Percentiles rank a stretch among this genome's conserved stretches.
Evolutionary conservation across 2,888 invertebrate genomes (phyloP).

Genomic region (Drosophila mercatorum): DNA sequence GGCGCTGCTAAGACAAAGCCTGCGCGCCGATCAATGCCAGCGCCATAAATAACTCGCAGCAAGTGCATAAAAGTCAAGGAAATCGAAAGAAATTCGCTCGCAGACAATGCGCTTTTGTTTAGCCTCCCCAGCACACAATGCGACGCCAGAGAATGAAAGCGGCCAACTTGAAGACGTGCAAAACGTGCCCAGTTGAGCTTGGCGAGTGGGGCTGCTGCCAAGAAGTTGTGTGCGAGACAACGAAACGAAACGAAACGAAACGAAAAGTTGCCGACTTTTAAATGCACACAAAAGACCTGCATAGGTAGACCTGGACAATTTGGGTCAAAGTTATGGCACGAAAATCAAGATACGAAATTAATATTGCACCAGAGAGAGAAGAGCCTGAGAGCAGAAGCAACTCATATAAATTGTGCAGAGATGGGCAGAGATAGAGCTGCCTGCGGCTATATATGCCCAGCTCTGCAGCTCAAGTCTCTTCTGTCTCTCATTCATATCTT

Average conservation of each 20-base stretch:
- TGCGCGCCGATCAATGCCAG: slow-evolving; percentile 67
- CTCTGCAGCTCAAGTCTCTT: too few relatives aligned
- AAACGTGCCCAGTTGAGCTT: slow-evolving; percentile 58
- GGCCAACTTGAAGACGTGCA: slow-evolving; percentile 66
- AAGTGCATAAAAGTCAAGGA: slow-evolving; percentile 80
- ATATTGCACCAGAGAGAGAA: slow-evolving; percentile 49
- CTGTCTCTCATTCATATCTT: too few relatives aligned
- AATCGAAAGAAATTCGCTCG: slow-evolving; percentile 71
- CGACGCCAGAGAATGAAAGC: slow-evolving; percentile 47
- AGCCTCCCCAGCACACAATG: slow-evolving; percentile 60
- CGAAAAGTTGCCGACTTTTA: slow-evolving; percentile 75
- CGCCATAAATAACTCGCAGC: slow-evolving; percentile 78
- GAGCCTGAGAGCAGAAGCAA: neutral
- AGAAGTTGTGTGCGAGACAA: slow-evolving; percentile 44
- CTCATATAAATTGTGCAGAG: neutral
- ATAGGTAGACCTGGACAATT: slow-evolving; percentile 56
- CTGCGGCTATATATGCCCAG: too few relatives aligned
- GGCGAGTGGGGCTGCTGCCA: neutral
- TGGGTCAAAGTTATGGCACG: slow-evolving; percentile 72
- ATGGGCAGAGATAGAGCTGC: neutral
- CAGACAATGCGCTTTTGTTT: slow-evolving; percentile 80
- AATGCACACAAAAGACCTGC: slow-evolving; percentile 44
- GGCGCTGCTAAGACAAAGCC: slow-evolving; percentile 46
- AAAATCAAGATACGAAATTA: slow-evolving; percentile 78
- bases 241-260: slow-evolving; percentile 53